A percentile compares a stretch with the other conserved stretches of the same genome.
Evolutionary conservation across 2,113 vertebrate genomes (phyloP).

Genomic region (Sander vitreus): DNA sequence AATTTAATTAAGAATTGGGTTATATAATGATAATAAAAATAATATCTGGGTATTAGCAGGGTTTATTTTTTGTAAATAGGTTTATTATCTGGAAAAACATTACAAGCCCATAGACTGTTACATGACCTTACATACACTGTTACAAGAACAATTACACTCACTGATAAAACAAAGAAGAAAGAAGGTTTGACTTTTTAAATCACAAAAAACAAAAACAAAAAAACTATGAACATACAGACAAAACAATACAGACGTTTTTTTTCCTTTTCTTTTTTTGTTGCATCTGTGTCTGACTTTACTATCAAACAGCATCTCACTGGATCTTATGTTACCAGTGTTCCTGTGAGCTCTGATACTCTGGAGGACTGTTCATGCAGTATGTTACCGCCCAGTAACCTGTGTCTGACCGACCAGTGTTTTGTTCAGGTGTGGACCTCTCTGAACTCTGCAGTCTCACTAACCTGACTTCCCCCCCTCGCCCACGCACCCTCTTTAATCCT

Average conservation of each 20-base stretch:
- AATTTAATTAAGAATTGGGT: not conserved
- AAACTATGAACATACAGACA: no score
- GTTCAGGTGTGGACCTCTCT: conserved; percentile 63
- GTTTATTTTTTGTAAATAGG: not conserved
- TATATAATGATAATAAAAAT: not conserved
- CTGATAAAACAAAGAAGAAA: not conserved
- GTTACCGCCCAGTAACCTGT: conserved; percentile 52
- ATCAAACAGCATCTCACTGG: conserved; percentile 29
- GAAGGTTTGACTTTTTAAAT: not conserved
- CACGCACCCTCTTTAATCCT: conserved; percentile 63
- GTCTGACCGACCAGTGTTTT: conserved; percentile 62
- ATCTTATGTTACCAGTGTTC: conserved; percentile 33
- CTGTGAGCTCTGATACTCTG: conserved; percentile 47
- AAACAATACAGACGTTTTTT: not conserved
- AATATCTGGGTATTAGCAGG: not conserved
- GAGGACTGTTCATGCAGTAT: conserved; percentile 33
- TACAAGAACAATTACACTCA: not conserved
- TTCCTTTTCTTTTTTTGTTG: not conserved
- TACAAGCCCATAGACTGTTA: not conserved
- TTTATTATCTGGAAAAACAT: not conserved
- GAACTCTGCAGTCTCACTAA: conserved; percentile 64
- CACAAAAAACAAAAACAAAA: not conserved
- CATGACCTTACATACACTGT: not conserved
- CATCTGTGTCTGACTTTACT: conserved; percentile 14
- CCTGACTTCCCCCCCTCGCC: conserved; percentile 44